A percentile compares a stretch with the other conserved stretches of the same genome.
phyloP scores from a whole-genome alignment of 2,113 vertebrate species.

The Pangasianodon gigas region DNA sequence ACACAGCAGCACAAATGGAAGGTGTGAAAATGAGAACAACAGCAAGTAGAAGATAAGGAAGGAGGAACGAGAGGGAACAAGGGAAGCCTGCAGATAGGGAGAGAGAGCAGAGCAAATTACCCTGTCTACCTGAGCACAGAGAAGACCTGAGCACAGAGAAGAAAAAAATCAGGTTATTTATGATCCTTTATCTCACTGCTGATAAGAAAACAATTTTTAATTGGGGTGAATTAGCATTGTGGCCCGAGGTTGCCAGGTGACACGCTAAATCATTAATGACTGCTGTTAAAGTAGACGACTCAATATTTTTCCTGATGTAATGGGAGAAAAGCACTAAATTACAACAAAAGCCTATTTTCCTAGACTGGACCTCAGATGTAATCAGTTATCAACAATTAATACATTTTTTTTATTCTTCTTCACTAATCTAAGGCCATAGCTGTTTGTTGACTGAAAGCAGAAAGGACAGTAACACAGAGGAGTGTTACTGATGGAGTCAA shows the following conservation, averaged over 20 bases:
- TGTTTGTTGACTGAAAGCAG: neutral
- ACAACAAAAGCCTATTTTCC: conserved; percentile 5
- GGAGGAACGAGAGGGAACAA: neutral
- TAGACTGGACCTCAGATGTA: neutral
- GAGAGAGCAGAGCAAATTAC: conserved; percentile 51
- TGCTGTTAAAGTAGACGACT: conserved; percentile 15
- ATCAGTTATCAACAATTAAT: neutral
- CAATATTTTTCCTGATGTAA: conserved; percentile 26
- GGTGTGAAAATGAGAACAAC: conserved; percentile 5
- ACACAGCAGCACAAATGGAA: conserved; percentile 3
- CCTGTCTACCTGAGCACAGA: conserved; percentile 40
- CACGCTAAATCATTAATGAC: conserved; percentile 53
- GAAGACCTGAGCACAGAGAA: conserved; percentile 35
- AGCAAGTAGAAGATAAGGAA: conserved; percentile 8
- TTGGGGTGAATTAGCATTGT: conserved; percentile 59
- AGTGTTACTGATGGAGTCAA: neutral
- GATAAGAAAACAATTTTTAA: conserved; percentile 59
- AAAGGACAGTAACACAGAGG: neutral
- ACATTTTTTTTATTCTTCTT: neutral
- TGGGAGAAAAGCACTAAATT: neutral
- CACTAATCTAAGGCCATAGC: neutral
- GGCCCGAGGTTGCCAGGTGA: conserved; percentile 43
- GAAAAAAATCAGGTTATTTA: conserved; percentile 58
- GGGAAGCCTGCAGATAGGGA: neutral
- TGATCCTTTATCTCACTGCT: conserved; percentile 56